Evolutionary conservation across 2,888 invertebrate species (phyloP).

Genomic region (Drosophila prostipennis): DNA sequence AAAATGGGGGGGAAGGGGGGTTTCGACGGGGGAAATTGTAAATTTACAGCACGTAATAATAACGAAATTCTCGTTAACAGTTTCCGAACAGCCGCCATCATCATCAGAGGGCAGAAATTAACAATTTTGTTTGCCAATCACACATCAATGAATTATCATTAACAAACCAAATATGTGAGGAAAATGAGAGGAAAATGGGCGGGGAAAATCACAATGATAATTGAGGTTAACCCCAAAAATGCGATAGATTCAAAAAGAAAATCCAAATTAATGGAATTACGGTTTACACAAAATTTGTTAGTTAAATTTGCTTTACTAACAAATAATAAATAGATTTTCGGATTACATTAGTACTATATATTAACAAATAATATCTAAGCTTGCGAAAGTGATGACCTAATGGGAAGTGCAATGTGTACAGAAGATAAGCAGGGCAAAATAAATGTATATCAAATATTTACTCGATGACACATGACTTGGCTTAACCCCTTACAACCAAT

Average conservation of each 20-base stretch:
- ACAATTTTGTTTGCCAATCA: conserved; percentile 45
- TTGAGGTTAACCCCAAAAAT: conserved; percentile 33
- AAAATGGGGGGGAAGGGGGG: not conserved
- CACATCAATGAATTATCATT: conserved; percentile 46
- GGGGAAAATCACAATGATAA: conserved; percentile 31
- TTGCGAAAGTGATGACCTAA: not conserved
- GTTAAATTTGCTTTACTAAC: not conserved
- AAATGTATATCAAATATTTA: not conserved
- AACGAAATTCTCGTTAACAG: conserved; percentile 42
- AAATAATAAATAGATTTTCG: not conserved
- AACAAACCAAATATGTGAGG: conserved; percentile 18
- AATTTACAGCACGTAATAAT: conserved; percentile 42
- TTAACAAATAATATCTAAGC: not conserved
- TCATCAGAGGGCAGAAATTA: conserved; percentile 23
- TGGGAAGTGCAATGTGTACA: not conserved
- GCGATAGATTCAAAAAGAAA: not conserved
- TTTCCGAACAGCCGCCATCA: conserved; percentile 20
- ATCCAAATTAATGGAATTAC: conserved; percentile 15
- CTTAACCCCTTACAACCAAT: not conserved
- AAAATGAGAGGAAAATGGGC: not conserved
- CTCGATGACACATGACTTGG: not conserved
- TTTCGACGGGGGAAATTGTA: conserved; percentile 17
- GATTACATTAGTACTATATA: too few species aligned
- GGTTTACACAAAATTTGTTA: not conserved
- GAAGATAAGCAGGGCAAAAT: not conserved